A percentile compares a stretch with the other conserved stretches of the same genome.
Conservation (phyloP, 2,113 vertebrate species). For the Oryctolagus cuniculus region DNA sequence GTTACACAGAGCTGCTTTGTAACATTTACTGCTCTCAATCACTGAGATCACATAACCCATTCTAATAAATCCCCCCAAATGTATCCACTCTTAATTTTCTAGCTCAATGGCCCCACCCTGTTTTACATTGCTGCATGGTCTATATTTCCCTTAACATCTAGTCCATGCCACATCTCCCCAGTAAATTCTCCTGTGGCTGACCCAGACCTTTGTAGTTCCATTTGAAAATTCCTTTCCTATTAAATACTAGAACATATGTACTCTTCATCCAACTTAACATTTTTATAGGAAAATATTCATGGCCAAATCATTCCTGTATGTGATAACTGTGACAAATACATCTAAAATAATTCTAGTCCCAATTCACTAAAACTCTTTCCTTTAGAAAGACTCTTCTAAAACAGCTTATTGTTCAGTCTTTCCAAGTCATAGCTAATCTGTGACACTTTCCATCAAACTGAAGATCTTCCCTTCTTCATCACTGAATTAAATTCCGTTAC, state of each 20-base stretch:
- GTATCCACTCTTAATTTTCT: background rate
- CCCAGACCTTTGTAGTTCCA: background rate
- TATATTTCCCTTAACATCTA: background rate
- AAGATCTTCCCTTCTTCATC: constrained; percentile 79
- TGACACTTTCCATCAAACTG: constrained; percentile 65
- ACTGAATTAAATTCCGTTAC: constrained; percentile 77
- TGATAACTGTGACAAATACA: background rate
- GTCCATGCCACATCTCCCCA: background rate
- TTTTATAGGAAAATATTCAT: constrained; percentile 48
- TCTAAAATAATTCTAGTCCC: constrained; percentile 8
- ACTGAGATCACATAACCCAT: background rate
- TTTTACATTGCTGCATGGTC: background rate
- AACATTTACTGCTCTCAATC: background rate
- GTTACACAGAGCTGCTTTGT: background rate
- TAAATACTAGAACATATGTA: background rate
- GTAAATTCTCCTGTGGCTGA: background rate
- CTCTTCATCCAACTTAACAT: background rate
- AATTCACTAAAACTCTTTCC: background rate
- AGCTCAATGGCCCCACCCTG: background rate
- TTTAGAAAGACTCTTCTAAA: constrained; percentile 47
- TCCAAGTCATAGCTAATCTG: constrained; percentile 53
- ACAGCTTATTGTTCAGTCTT: constrained; percentile 56
- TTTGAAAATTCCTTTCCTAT: background rate
- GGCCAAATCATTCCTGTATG: background rate
- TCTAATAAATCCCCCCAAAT: background rate